Evolutionary conservation across 1,140 invertebrate genomes (phyloP), one percentile per base, ranked within the genome.

Genomic region (Papilio polyxenes): DNA sequence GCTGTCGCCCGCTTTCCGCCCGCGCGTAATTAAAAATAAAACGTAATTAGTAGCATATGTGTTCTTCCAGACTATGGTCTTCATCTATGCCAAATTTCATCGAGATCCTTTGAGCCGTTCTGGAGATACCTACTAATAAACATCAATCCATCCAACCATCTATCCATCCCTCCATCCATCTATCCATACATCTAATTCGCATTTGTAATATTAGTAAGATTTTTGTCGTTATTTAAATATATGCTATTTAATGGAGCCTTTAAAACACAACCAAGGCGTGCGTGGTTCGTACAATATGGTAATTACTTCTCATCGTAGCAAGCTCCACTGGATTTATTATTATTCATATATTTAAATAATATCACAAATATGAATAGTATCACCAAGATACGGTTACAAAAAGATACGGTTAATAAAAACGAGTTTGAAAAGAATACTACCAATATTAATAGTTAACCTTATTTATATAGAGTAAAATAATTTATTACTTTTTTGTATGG

Each of bases 321-420:
- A 23, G 20, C 62, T 65, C 62, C 20, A 65, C 20, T 31, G 62
- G 23, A 13, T 65, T 23, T 65, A 65, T 65, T 23, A 65, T 65
- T 65, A 65, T 65, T 10, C 23, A 65, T 65, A 65, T 2, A 65
- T 65, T 65, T 65, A 65, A 65, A 65, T 65, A 65, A 31, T 65
- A 65, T 13, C 62, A 65, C 3, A 59, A 59, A 59, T 20, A 20
- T 59, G n/a, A 59, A 59, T 59, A 31, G 31, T 5, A 65, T 65
- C 3, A 31, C 23, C 17, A 9, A 62, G n/a, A 23, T 23, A 10
- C 23, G 23, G 23, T 31, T 31, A 31, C 23, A 31, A 31, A 31
- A 31, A 31, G 23, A 31, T 31, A 59, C 13, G 20, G 31, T 31
- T 11, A 65, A 65, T 31, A 65, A 65, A 31, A 65, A 65, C 3